Base-by-base conservation (phyloP, 2,113 vertebrate genomes). In the Ophiodon elongatus region DNA sequence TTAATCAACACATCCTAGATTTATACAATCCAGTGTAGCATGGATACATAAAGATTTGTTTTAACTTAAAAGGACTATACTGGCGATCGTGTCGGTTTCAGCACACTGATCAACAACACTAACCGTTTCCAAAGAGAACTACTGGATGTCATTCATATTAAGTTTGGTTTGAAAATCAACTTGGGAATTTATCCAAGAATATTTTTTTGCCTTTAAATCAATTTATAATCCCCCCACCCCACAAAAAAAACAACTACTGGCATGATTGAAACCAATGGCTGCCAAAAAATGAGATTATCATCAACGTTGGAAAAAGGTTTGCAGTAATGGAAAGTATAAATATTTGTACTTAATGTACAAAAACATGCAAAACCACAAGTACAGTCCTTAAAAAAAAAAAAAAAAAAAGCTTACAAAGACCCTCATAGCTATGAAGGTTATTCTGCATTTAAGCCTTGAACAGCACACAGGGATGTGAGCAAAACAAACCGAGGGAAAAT, bases 11-110 rank as follows among this genome's bases (percentile, higher is more conserved):
- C 77, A 73, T 83, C 79, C 63, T 82, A 73, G 72, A 82, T 74
- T 57, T 77, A 43, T 31, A 85, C 65, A 82, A 76, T 90, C 89
- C 91, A 93, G 91, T 93, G 90, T 85, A 86, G 76, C 60, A 60
- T 37, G 17, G 80, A 65, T 10, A 50, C 60, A 62, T 57, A 57
- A 76, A 27, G 1, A 35, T 73, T 60, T 73, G 66, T 74, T 74
- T 82, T 66, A 75, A 76, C 31, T 31, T 67, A 6, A 70, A 79
- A 80, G 62, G 71, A 80, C 60, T 8, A 54, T 19, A 83, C 50
- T 41, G 70, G 2, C 13, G 15, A 72, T 56, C 78, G 66, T 65
- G 62, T 59, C 73, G 6, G 56, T 80, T 80, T 85, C 67, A 85
- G 57, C 74, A 67, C 62, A 88, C 73, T 60, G 66, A 76, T 85